Evolutionary conservation across 1,140 invertebrate species (phyloP).

Genomic region (Vanessa atalanta): DNA sequence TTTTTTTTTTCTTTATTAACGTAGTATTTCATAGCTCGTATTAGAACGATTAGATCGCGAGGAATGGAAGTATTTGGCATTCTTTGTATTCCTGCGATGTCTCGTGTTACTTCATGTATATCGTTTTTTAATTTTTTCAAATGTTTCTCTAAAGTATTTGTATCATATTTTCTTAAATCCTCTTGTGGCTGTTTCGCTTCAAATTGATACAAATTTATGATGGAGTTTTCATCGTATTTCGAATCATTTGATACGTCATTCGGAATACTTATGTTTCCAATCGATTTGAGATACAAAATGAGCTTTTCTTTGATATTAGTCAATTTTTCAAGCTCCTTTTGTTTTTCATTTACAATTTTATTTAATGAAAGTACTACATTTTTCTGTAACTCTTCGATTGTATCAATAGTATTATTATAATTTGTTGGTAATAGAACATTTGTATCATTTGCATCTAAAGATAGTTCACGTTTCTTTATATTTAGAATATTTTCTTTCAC

Average conservation of each 20-base stretch:
- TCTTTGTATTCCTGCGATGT: conserved; percentile 45
- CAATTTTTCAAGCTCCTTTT: conserved; percentile 37
- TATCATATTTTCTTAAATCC: conserved; percentile 33
- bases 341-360: conserved; percentile 44
- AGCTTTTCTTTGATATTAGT: conserved; percentile 25
- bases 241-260: conserved; percentile 4
- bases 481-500: neutral
- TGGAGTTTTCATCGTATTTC: neutral
- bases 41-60: conserved; percentile 43
- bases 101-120: conserved; percentile 50
- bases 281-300: conserved; percentile 10
- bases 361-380: conserved; percentile 42
- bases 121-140: conserved; percentile 54
- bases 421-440: neutral
- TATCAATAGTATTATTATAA: neutral
- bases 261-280: conserved; percentile 10
- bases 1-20: conserved; percentile 34
- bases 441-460: conserved; percentile 37
- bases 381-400: conserved; percentile 1
- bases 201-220: conserved; percentile 15
- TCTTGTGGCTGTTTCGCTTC: conserved; percentile 7
- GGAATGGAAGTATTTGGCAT: conserved; percentile 31
- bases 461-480: conserved; percentile 11
- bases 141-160: conserved; percentile 41
- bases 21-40: conserved; percentile 51